phyloP scores from a whole-genome alignment of 1,140 invertebrate genomes.

The Grapholita molesta region DNA sequence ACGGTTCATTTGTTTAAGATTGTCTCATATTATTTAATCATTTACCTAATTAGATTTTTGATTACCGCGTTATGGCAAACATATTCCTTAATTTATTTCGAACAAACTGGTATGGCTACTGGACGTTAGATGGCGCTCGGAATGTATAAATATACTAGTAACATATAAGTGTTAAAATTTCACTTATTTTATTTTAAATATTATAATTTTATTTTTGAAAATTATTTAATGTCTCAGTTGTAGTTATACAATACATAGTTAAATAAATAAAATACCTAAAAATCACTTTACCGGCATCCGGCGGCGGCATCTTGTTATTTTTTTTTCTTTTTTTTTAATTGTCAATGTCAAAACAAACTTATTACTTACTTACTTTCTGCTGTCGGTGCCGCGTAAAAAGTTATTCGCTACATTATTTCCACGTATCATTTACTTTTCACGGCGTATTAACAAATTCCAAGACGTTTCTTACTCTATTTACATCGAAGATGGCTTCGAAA shows the following conservation, averaged over 20 bases:
- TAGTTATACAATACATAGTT: too few relatives aligned
- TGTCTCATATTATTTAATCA: too few relatives aligned
- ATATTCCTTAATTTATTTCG: background rate
- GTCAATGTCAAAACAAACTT: background rate
- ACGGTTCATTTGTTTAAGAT: too few relatives aligned
- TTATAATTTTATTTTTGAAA: background rate
- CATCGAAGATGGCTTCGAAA: constrained; percentile 24
- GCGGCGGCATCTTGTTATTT: background rate
- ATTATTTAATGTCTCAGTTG: too few relatives aligned
- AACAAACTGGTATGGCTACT: background rate
- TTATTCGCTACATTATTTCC: background rate
- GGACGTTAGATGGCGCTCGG: background rate
- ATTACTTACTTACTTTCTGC: background rate
- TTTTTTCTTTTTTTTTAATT: background rate
- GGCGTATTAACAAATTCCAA: background rate
- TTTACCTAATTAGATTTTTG: constrained; percentile 1
- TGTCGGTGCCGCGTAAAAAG: background rate
- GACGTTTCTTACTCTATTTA: background rate
- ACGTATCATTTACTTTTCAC: background rate
- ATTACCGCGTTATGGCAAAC: background rate
- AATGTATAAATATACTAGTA: too few relatives aligned
- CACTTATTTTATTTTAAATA: background rate
- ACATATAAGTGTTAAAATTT: too few relatives aligned
- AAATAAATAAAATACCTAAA: too few relatives aligned
- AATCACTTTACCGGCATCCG: background rate